Conservation (phyloP, 2,113 vertebrate genomes). For the Falco punctatus region DNA sequence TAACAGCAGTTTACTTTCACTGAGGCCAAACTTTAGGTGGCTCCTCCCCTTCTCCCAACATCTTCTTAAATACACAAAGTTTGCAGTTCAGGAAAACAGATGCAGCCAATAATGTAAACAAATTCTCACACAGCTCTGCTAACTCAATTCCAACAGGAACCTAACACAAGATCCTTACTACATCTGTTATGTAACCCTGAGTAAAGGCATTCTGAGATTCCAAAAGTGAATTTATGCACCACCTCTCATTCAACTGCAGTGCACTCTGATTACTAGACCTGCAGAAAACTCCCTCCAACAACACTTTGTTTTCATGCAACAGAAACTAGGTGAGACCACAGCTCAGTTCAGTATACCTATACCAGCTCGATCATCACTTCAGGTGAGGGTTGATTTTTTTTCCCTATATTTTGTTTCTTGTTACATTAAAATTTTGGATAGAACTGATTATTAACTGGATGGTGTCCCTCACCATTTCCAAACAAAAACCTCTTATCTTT, state of each 20-base stretch:
- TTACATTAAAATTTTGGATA: neutral
- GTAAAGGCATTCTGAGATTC: neutral
- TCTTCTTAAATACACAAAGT: neutral
- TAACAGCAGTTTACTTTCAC: neutral
- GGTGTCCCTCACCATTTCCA: neutral
- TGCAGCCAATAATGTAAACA: neutral
- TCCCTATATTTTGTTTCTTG: neutral
- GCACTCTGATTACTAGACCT: neutral
- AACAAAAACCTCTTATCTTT: neutral
- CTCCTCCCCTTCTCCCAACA: neutral
- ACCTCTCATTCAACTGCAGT: neutral
- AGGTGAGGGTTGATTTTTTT: neutral
- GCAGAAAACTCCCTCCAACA: neutral
- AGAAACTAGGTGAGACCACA: neutral
- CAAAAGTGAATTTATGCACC: neutral
- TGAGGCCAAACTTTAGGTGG: neutral
- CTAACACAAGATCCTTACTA: neutral
- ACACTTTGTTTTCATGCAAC: neutral
- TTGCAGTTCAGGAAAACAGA: neutral
- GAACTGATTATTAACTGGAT: neutral
- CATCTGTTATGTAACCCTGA: neutral
- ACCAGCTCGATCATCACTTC: neutral
- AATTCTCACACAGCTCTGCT: neutral
- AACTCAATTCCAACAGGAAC: neutral
- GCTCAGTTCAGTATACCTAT: neutral